Base-by-base conservation (phyloP, 2,113 vertebrate genomes). In the Dicaeum eximium region DNA sequence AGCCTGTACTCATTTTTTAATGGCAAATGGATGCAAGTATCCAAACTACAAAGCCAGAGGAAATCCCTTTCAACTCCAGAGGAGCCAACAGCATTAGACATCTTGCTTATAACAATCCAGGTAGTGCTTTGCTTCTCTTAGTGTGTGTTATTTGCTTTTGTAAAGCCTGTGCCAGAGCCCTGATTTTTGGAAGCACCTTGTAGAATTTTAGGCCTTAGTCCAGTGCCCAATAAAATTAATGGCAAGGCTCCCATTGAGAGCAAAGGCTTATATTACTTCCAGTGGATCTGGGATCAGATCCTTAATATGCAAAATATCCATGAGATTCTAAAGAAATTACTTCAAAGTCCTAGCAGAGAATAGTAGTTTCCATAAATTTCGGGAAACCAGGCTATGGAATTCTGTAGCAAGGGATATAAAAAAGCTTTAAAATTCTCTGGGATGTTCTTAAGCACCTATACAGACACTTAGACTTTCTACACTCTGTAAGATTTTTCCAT, bases 61-160 rank as follows among this genome's bases (percentile, higher is more conserved):
- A 99, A 99, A 97, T 99, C 98, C n/a, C 98, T 99, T 77, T 99
- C 99, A 93, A 99, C 99, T 21, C 99, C 99, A 0, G 99, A 99
- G 97, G 99, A 99, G 93, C 99, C 99, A 62, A 99, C 99, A 45
- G 99, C 99, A 20, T 98, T 99, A 92, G 99, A 99, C 96, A 98
- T 99, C 94, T 98, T 99, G 95, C 98, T 99, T 95, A 99, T 99
- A 97, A 99, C 99, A 85, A 98, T 99, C 79, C 99, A 99, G 99
- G 99, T 99, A 98, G 90, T 40, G 60, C 61, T 84, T 92, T 92
- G 57, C 94, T 93, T 87, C 72, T 72, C 90, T 94, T 90, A 58
- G 38, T 75, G 35, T 95, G 62, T 87, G 67, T 80, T 89, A 92
- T 53, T 96, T 93, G 90, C 96, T 95, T 96, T 86, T 75, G 81